Evolutionary conservation across 2,797 vertebrate genomes (phyloP), one percentile per base, ranked within the genome.

Genomic region (Chiloscyllium punctatum): DNA sequence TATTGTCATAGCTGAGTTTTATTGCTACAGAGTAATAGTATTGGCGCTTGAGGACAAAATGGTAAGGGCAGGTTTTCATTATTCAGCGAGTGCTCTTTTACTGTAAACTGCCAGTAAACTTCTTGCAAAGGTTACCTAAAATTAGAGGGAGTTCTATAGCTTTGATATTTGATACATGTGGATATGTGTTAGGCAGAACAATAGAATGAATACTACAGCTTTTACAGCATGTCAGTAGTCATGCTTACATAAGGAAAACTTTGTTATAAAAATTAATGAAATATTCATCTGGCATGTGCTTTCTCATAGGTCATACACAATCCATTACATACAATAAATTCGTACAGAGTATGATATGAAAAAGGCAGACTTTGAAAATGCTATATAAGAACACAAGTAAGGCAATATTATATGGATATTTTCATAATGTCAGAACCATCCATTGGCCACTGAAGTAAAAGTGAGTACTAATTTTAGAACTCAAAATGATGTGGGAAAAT

Each of bases 301-400:
- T 96, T 96, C 96, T 96, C 97, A 96, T 97, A 97, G 96, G 97
- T 97, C 96, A 97, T 96, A 96, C 96, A 96, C 97, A 97, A 97
- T 97, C 96, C 97, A 96, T 96, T 96, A 96, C 96, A 96, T 97
- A 97, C 96, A 97, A 97, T 97, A 97, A 97, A 97, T 96, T 96
- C 96, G 97, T 96, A 96, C 97, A 97, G 96, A 97, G 97, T 97
- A 96, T 97, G 97, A 96, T 97, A 97, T 96, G 96, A 96, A 86
- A 97, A 97, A 97, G 98, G 97, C 97, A 96, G 97, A 97, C 96
- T 86, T 97, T 96, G 97, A 96, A 96, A 97, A 96, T 96, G 97
- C 96, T 97, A 96, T 97, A 97, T 97, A 72, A 77, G 42, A 95
- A 95, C 97, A 97, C 96, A 98, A 98, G 97, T 98, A 98, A 98